Conservation (phyloP, 2,797 vertebrate genomes). For the Schizopygopsis pylzovi region DNA sequence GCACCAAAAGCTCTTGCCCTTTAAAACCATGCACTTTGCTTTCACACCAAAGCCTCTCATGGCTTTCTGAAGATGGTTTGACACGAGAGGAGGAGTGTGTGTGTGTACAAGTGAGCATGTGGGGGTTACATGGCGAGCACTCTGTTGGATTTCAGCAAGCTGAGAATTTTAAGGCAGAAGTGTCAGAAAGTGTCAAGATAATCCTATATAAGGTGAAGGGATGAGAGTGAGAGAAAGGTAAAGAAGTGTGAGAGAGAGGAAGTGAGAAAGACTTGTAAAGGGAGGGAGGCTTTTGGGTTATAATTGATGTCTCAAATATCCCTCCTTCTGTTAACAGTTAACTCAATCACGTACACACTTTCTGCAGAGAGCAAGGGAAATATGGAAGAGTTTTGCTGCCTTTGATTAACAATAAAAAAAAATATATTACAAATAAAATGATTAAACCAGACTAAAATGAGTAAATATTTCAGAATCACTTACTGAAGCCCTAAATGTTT, state of each 20-base stretch:
- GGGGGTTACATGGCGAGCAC: slow-evolving; percentile 60
- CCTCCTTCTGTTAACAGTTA: not conserved
- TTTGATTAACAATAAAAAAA: not conserved
- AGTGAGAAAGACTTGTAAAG: slow-evolving; percentile 46
- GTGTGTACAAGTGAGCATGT: slow-evolving; percentile 26
- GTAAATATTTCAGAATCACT: not conserved
- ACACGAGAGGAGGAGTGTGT: slow-evolving; percentile 1
- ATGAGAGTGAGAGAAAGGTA: slow-evolving; percentile 30
- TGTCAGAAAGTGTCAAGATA: slow-evolving; percentile 74
- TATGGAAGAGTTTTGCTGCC: not conserved
- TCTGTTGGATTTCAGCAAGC: slow-evolving; percentile 70
- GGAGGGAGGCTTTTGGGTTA: slow-evolving; percentile 11
- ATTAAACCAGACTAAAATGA: not conserved
- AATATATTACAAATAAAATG: not conserved
- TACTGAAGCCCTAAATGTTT: not conserved
- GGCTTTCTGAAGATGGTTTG: slow-evolving; percentile 55
- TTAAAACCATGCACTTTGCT: slow-evolving; percentile 64
- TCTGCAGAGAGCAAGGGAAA: not conserved
- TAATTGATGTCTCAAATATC: slow-evolving; percentile 20
- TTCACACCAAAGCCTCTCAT: slow-evolving; percentile 63
- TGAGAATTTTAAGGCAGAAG: slow-evolving; percentile 68
- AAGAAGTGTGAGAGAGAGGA: slow-evolving; percentile 47
- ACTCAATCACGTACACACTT: not conserved
- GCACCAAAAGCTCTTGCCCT: slow-evolving; percentile 63
- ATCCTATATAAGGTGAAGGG: slow-evolving; percentile 69